These are phyloP conservation scores for Siphamia tubifer DNA, from an alignment of 2,113 vertebrate genomes.

Conservation along the genomic window DNA sequence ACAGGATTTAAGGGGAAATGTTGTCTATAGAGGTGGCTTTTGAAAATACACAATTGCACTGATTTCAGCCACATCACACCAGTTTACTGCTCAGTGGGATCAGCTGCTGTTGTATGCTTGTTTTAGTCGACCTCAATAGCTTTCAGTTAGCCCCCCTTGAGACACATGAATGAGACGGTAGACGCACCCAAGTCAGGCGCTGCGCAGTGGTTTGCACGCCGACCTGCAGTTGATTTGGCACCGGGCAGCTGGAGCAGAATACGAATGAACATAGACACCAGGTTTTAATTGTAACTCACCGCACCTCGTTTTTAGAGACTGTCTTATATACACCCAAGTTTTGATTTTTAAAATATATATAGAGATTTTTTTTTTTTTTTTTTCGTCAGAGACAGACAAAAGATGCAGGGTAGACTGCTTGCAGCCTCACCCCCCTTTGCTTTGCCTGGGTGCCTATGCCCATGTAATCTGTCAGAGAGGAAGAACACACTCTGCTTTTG, in stretches of 20 bases:
- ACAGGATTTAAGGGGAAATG: conserved; percentile 26
- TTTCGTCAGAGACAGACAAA: conserved; percentile 68
- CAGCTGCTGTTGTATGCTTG: conserved; percentile 23
- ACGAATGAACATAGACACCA: conserved; percentile 34
- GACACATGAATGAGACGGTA: conserved; percentile 65
- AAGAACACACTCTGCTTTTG: conserved; percentile 19
- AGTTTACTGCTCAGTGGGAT: neutral
- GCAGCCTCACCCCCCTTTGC: conserved; percentile 35
- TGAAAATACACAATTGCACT: neutral
- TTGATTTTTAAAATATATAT: neutral
- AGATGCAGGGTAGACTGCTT: conserved; percentile 57
- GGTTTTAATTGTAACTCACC: neutral
- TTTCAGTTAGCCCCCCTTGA: conserved; percentile 5
- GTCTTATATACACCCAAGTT: neutral
- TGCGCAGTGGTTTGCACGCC: conserved; percentile 38
- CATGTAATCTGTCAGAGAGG: conserved; percentile 15
- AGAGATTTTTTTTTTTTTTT: too few species aligned
- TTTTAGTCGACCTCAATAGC: conserved; percentile 40
- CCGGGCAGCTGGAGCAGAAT: conserved; percentile 30
- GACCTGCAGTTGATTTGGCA: conserved; percentile 36
- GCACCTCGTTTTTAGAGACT: neutral
- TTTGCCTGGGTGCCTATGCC: conserved; percentile 31
- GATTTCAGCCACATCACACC: neutral
- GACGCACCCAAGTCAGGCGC: conserved; percentile 63
- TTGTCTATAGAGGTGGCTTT: neutral